Percentiles rank a stretch among this genome's conserved stretches.
These are phyloP conservation scores for Pheosia tremula DNA, from an alignment of 2,888 invertebrate genomes.

Conservation along the genomic window DNA sequence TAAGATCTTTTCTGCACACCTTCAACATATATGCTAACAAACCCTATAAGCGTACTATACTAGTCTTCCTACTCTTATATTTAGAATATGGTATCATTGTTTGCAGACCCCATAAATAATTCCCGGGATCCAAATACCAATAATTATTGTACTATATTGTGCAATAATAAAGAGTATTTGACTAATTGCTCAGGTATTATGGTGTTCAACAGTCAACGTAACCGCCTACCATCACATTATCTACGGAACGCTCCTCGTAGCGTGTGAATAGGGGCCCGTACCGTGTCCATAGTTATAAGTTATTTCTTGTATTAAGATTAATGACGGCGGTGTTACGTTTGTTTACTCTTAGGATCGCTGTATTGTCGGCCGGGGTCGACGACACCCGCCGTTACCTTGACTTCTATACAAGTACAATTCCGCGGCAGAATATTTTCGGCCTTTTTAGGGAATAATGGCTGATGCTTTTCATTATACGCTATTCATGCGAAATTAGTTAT, in stretches of 20 bases:
- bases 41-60: no score
- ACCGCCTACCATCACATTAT: neutral
- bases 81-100: neutral
- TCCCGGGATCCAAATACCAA: no score
- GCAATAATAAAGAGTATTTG: neutral
- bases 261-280: slow-evolving; percentile 29
- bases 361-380: slow-evolving; percentile 36
- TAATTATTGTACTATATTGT: neutral
- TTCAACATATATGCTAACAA: no score
- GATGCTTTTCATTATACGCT: slow-evolving; percentile 25
- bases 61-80: no score
- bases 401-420: slow-evolving; percentile 10
- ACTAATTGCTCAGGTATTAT: neutral
- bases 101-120: no score
- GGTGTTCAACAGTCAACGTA: neutral
- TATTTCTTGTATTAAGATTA: slow-evolving; percentile 42
- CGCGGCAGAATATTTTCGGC: slow-evolving; percentile 12
- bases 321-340: slow-evolving; percentile 37
- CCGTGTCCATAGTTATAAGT: slow-evolving; percentile 15
- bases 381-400: slow-evolving; percentile 22
- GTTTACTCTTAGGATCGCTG: slow-evolving; percentile 44
- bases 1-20: no score
- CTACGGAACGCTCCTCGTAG: slow-evolving; percentile 11
- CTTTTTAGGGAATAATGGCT: slow-evolving; percentile 37
- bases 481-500: slow-evolving; percentile 20